These are phyloP conservation scores for Drosophila seguyi DNA, from an alignment of 1,140 invertebrate genomes.

Conservation along the genomic window DNA sequence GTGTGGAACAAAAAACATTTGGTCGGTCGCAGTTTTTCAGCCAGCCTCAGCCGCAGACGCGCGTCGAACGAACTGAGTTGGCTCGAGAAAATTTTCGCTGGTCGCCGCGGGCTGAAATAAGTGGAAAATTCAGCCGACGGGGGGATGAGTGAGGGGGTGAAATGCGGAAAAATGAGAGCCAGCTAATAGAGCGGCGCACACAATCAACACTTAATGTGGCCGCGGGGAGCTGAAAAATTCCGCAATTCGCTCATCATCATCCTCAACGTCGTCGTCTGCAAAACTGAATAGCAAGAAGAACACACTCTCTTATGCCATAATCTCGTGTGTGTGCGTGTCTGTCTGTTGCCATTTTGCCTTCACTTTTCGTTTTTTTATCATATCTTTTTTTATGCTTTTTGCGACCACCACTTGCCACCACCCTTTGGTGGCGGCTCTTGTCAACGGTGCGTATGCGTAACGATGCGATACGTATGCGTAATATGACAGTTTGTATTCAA, in stretches of 20 bases:
- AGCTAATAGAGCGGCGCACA: conserved; percentile 79
- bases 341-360: conserved; percentile 50
- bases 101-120: conserved; percentile 53
- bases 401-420: conserved; percentile 27
- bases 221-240: conserved; percentile 77
- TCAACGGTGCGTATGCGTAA: conserved; percentile 69
- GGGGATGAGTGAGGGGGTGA: too few species aligned
- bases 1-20: conserved; percentile 60
- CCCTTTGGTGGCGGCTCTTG: conserved; percentile 33
- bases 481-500: conserved; percentile 66
- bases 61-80: conserved; percentile 80
- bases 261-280: conserved; percentile 33
- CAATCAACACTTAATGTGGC: conserved; percentile 82
- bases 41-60: conserved; percentile 72
- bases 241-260: conserved; percentile 81
- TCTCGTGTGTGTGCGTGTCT: conserved; percentile 35
- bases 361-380: conserved; percentile 23
- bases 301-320: conserved; percentile 43
- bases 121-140: conserved; percentile 25
- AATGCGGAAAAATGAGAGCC: conserved; percentile 13
- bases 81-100: conserved; percentile 57
- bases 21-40: conserved; percentile 47
- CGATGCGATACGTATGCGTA: conserved; percentile 69
- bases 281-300: conserved; percentile 60
- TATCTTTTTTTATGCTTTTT: conserved; percentile 28